Evolutionary conservation across 2,113 vertebrate genomes (phyloP).

Genomic region (Todiramphus saurophagus): DNA sequence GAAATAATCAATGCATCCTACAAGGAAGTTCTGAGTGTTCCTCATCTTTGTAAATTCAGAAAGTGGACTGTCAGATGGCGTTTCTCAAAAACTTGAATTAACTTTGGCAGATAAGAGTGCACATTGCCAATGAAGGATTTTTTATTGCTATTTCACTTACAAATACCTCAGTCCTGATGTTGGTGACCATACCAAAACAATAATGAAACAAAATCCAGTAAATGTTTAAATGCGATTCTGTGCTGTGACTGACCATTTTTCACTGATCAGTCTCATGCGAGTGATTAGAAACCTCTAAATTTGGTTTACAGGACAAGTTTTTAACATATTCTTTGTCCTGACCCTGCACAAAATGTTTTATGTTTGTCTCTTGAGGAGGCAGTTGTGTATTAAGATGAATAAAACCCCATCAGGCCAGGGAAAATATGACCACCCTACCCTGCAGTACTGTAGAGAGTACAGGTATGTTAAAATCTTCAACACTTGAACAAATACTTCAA

Average conservation of each 20-base stretch:
- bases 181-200: not conserved
- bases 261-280: not conserved
- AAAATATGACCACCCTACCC: too few species aligned
- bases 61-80: not conserved
- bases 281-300: not conserved
- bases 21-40: not conserved
- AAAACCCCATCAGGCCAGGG: not conserved
- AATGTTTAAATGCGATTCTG: not conserved
- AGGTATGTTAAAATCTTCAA: not conserved
- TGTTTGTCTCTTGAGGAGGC: not conserved
- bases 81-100: not conserved
- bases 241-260: not conserved
- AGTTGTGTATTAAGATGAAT: not conserved
- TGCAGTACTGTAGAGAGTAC: rapidly evolving
- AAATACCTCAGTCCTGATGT: not conserved
- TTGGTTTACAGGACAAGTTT: not conserved
- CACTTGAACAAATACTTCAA: not conserved
- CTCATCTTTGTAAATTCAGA: not conserved
- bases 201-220: not conserved
- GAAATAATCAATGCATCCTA: not conserved
- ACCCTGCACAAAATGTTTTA: not conserved
- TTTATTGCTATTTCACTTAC: not conserved
- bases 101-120: not conserved
- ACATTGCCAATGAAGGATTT: not conserved
- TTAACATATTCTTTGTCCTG: not conserved